Evolutionary conservation across 2,797 vertebrate genomes (phyloP), one percentile per base, ranked within the genome.

Genomic region (Smutsia temminckii): DNA sequence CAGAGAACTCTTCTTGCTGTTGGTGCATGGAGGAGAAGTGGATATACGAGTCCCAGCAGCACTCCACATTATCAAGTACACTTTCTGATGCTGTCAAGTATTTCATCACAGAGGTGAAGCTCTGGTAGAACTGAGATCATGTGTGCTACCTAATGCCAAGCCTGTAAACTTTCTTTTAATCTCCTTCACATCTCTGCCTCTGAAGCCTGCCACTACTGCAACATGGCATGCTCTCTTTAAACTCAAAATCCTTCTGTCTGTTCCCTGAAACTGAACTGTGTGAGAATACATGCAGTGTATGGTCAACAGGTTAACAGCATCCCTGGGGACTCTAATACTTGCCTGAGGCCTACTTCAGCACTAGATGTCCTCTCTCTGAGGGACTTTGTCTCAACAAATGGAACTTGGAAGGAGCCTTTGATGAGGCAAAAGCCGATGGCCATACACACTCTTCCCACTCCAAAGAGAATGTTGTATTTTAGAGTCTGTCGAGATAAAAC

Each of bases 1-100:
- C 88, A 91, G 72, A 85, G 78, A 91, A 81, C 87, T 83, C 84
- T 95, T 84, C 72, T 95, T 96, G 66, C 69, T 94, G 68, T 92
- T 95, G 90, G 53, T 93, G 42, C 81, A 32, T 42, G 85, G 95
- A 77, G 29, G 85, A 81, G 83, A 71, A 85, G n/a, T 75, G 21
- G 53, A 83, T 71, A 6, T 77, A 66, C 3, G 4, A 97, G 72
- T 95, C 49, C 20, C 34, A 86, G 88, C 74, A 93, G 18, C 72
- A 74, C 74, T 69, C 69, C 51, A 49, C 13, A 69, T 81, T 78
- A 91, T 80, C 69, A 66, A 71, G 53, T 61, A n/a, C 2, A 32
- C 34, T 84, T 92, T 69, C 68, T 0, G 53, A 72, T 40, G 32
- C 20, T 66, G 32, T 92, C 27, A 83, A 87, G 55, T 83, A 63